Evolutionary conservation across 2,113 vertebrate genomes (phyloP).

Genomic region (Rynchops niger): DNA sequence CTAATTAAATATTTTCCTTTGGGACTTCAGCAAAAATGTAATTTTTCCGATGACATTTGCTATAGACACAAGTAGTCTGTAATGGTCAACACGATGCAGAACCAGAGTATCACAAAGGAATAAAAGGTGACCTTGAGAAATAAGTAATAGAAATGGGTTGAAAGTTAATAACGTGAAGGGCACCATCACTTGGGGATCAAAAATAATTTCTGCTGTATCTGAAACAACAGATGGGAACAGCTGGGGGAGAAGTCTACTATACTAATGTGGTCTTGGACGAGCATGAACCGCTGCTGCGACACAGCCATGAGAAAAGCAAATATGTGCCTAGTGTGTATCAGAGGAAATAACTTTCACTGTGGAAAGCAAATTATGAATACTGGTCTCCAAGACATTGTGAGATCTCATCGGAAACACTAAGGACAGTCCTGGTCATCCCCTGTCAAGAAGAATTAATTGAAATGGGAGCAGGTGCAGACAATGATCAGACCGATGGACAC

Average conservation of each 20-base stretch:
- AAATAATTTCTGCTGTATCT: neutral
- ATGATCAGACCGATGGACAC: neutral
- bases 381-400: neutral
- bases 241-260: neutral
- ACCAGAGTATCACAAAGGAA: neutral
- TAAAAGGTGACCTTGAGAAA: neutral
- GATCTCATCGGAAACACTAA: neutral
- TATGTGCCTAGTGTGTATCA: neutral
- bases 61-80: neutral
- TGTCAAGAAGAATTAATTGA: neutral
- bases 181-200: neutral
- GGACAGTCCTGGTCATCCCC: neutral
- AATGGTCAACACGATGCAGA: neutral
- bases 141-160: neutral
- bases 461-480: neutral
- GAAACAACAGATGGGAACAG: neutral
- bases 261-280: neutral
- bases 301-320: neutral
- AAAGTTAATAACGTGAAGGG: neutral
- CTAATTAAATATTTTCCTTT: conserved; percentile 6
- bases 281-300: neutral
- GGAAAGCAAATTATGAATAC: neutral
- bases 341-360: neutral
- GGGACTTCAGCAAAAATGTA: neutral
- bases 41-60: neutral